phyloP scores from a whole-genome alignment of 2,797 vertebrate genomes.

The Champsocephalus esox region DNA sequence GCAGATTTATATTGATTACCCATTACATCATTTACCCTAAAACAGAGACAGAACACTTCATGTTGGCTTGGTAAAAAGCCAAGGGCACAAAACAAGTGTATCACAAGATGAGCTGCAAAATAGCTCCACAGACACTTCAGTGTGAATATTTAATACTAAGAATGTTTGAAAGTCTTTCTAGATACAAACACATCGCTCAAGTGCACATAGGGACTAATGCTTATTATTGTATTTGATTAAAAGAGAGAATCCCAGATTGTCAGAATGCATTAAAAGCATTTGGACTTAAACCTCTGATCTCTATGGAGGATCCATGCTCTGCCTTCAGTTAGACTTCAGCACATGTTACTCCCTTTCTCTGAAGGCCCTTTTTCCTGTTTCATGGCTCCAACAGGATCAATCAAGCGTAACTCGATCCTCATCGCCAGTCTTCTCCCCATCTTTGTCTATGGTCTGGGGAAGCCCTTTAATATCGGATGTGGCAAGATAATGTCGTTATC shows the following conservation, averaged over 20 bases:
- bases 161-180: background rate
- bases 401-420: slow-evolving; percentile 62
- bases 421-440: slow-evolving; percentile 28
- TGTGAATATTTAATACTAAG: background rate
- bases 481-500: slow-evolving; percentile 50
- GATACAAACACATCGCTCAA: background rate
- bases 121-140: background rate
- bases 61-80: slow-evolving; percentile 2
- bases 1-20: slow-evolving; percentile 4
- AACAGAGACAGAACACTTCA: slow-evolving; percentile 9
- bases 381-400: slow-evolving; percentile 65
- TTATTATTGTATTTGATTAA: slow-evolving; percentile 3
- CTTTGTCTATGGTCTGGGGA: slow-evolving; percentile 43
- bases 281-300: slow-evolving; percentile 17
- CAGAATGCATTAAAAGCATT: background rate
- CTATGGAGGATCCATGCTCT: background rate
- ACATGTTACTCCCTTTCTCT: slow-evolving; percentile 55
- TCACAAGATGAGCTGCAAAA: slow-evolving; percentile 4
- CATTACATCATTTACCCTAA: slow-evolving; percentile 16
- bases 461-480: slow-evolving; percentile 51
- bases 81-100: background rate
- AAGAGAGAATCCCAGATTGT: background rate
- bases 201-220: background rate
- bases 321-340: slow-evolving; percentile 16
- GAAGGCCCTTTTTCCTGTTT: slow-evolving; percentile 56